Conservation (phyloP, 2,797 vertebrate species). For the Clarias fuscus region DNA sequence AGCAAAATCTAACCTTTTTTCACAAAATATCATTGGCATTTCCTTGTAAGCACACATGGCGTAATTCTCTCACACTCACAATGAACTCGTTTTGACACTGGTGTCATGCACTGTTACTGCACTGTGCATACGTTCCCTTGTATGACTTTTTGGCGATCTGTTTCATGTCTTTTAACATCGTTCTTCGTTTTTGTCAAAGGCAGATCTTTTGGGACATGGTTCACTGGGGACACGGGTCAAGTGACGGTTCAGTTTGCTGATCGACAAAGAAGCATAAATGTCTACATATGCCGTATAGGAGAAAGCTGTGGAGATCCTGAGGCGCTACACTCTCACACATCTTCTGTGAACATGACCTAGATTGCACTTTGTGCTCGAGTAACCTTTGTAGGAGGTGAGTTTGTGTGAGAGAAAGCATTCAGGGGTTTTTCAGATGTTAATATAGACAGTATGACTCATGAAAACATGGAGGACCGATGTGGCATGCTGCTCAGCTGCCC, state of each 20-base stretch:
- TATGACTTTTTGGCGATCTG: no score
- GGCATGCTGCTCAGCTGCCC: conserved; percentile 46
- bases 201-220: background rate
- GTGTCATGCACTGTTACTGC: no score
- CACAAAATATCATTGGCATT: no score
- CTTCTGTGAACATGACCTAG: conserved; percentile 38
- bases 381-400: conserved; percentile 49
- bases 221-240: background rate
- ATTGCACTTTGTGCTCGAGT: conserved; percentile 44
- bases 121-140: no score
- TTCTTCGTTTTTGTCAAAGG: no score
- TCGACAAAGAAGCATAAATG: background rate
- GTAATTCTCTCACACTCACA: no score
- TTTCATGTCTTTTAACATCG: no score
- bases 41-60: no score
- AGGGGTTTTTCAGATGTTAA: conserved; percentile 57
- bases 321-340: conserved; percentile 19
- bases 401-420: conserved; percentile 44
- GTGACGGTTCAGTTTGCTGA: background rate
- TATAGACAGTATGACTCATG: conserved; percentile 58
- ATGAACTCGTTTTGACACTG: no score
- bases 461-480: conserved; percentile 53
- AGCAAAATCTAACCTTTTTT: no score
- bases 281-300: background rate
- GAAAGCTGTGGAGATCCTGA: conserved; percentile 23